phyloP scores from a whole-genome alignment of 2,888 invertebrate genomes.

The Napeogenes inachia region DNA sequence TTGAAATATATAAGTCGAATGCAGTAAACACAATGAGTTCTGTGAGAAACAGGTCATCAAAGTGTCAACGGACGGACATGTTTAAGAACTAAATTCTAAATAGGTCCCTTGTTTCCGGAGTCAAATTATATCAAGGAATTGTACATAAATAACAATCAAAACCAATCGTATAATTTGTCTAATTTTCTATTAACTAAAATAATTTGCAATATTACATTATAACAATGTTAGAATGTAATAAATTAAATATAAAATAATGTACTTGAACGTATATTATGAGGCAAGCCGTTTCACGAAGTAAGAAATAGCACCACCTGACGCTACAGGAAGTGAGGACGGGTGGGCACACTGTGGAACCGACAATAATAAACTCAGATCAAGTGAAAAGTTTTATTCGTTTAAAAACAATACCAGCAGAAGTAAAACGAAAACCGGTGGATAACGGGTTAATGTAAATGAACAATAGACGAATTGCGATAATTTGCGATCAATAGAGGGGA shows the following conservation, averaged over 20 bases:
- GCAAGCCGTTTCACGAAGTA: constrained; percentile 58
- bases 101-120: constrained; percentile 46
- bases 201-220: no score
- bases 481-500: no score
- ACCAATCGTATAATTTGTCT: no score
- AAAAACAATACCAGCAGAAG: constrained; percentile 4
- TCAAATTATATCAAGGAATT: constrained; percentile 42
- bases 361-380: constrained; percentile 21
- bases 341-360: constrained; percentile 40
- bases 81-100: constrained; percentile 38
- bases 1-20: constrained; percentile 11
- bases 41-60: constrained; percentile 11
- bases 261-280: constrained; percentile 65
- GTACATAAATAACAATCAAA: not conserved
- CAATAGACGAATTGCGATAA: no score
- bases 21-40: not conserved
- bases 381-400: constrained; percentile 17
- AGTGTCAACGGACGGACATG: constrained; percentile 8
- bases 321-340: constrained; percentile 63
- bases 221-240: not conserved
- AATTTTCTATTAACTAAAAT: no score
- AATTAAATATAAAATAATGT: constrained; percentile 48
- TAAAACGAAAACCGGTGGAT: not conserved
- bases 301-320: constrained; percentile 68
- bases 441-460: no score